A percentile compares a stretch with the other conserved stretches of the same genome.
phyloP scores from a whole-genome alignment of 2,888 invertebrate genomes.

The Drosophila vallismaia region DNA sequence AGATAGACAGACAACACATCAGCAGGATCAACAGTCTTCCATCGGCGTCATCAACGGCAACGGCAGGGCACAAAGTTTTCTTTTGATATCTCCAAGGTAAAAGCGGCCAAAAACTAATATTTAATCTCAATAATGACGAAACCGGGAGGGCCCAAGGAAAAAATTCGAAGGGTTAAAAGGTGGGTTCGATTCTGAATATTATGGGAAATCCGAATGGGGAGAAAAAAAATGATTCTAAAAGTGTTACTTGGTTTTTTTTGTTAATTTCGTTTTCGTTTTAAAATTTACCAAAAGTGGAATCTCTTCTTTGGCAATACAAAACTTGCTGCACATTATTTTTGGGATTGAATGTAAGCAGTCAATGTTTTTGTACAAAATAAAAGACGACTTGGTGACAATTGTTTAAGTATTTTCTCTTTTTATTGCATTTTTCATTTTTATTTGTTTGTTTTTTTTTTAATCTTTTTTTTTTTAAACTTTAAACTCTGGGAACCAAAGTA shows the following conservation, averaged over 20 bases:
- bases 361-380: constrained; percentile 73
- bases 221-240: background rate
- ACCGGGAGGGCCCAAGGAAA: background rate
- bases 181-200: constrained; percentile 18
- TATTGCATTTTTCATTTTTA: constrained; percentile 64
- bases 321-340: constrained; percentile 42
- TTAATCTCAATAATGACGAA: background rate
- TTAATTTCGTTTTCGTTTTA: constrained; percentile 7
- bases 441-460: constrained; percentile 51
- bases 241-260: constrained; percentile 2
- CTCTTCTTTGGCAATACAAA: constrained; percentile 41
- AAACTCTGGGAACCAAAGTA: constrained; percentile 53
- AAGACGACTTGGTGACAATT: constrained; percentile 79
- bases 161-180: background rate
- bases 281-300: constrained; percentile 41
- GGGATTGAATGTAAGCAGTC: constrained; percentile 38
- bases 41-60: constrained; percentile 15
- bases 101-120: background rate
- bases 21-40: constrained; percentile 15
- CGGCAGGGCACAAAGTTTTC: background rate
- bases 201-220: constrained; percentile 9
- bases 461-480: constrained; percentile 47
- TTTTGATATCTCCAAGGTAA: constrained; percentile 2
- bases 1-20: constrained; percentile 26
- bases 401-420: constrained; percentile 75